These are phyloP conservation scores for Brachyistius frenatus DNA, from an alignment of 2,113 vertebrate species.

Conservation along the genomic window DNA sequence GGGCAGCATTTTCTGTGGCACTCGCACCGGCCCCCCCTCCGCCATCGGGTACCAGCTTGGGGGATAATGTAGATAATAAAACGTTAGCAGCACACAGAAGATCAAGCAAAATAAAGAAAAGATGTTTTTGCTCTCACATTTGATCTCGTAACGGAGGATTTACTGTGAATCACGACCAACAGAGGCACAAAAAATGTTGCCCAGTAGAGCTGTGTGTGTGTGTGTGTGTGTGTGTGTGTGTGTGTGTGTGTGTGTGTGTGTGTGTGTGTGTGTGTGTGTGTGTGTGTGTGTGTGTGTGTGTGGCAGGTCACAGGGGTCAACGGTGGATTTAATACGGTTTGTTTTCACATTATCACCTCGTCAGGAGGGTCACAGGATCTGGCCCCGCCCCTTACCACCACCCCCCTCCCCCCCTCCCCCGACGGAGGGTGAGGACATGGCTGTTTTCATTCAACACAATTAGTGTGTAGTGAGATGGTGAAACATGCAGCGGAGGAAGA, in stretches of 20 bases:
- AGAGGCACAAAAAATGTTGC: slow-evolving; percentile 83
- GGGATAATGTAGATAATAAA: slow-evolving; percentile 74
- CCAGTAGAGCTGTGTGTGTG: slow-evolving; percentile 62
- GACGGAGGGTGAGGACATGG: slow-evolving; percentile 2
- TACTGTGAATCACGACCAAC: slow-evolving; percentile 75
- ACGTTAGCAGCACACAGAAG: slow-evolving; percentile 69
- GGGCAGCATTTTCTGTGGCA: slow-evolving; percentile 85
- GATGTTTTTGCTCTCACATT: slow-evolving; percentile 33
- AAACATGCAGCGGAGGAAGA: no score
- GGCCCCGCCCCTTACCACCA: not conserved
- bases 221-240: slow-evolving; percentile 24
- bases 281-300: slow-evolving; percentile 5
- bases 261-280: no score
- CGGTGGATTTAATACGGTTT: slow-evolving; percentile 78
- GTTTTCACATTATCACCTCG: slow-evolving; percentile 84
- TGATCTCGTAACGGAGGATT: slow-evolving; percentile 65
- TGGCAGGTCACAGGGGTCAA: slow-evolving; percentile 73
- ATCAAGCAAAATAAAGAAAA: no score
- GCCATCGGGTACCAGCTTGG: slow-evolving; percentile 83
- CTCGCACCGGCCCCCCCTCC: slow-evolving; percentile 79
- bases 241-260: no score
- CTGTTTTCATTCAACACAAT: slow-evolving; percentile 50
- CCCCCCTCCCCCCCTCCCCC: no score
- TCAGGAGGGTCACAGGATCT: slow-evolving; percentile 58
- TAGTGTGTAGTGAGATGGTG: slow-evolving; percentile 7